phyloP scores from a whole-genome alignment of 2,888 invertebrate genomes.

The Tetrapedia diversipes region DNA sequence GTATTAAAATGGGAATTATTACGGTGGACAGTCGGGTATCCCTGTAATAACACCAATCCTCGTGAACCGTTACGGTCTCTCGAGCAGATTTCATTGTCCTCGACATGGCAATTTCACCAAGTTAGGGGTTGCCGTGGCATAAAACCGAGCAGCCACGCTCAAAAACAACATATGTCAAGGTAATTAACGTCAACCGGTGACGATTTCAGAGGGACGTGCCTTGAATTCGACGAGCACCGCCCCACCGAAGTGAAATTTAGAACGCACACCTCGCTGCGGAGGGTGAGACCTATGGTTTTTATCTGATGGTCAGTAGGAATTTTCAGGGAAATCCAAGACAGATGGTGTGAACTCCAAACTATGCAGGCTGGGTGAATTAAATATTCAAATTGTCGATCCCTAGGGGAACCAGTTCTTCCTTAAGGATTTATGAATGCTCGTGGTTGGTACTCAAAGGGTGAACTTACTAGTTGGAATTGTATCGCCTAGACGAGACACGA shows the following conservation, averaged over 20 bases:
- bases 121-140: slow-evolving; percentile 1
- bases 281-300: slow-evolving; percentile 20
- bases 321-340: slow-evolving; percentile 33
- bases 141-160: slow-evolving; percentile 14
- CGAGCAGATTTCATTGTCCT: slow-evolving; percentile 27
- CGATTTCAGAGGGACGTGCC: slow-evolving; percentile 13
- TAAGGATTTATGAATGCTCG: neutral
- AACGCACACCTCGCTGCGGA: neutral
- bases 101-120: slow-evolving; percentile 25
- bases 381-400: slow-evolving; percentile 34
- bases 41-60: slow-evolving; percentile 27
- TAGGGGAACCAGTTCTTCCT: neutral
- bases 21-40: neutral
- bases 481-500: neutral
- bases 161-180: slow-evolving; percentile 53
- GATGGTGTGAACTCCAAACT: slow-evolving; percentile 43
- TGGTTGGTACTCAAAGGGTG: neutral
- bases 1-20: neutral
- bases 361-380: slow-evolving; percentile 30
- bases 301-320: slow-evolving; percentile 41
- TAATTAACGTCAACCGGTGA: slow-evolving; percentile 38
- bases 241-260: slow-evolving; percentile 41
- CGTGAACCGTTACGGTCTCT: slow-evolving; percentile 30
- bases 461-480: slow-evolving; percentile 5
- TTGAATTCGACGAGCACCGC: slow-evolving; percentile 19